These are phyloP conservation scores for Chydorus sphaericus DNA, from an alignment of 2,888 invertebrate species.

Conservation along the genomic window DNA sequence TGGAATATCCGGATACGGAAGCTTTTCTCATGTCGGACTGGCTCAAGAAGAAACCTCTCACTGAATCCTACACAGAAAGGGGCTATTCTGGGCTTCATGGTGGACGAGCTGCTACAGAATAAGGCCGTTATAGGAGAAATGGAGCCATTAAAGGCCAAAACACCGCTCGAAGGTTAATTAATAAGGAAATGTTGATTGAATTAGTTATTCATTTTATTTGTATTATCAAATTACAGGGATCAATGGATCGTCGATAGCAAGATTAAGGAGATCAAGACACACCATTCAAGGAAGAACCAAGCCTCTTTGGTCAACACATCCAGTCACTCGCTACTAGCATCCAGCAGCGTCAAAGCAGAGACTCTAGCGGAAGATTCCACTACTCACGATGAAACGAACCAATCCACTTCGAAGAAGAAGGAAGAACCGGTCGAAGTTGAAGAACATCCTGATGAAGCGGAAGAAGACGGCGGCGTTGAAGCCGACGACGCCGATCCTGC, in stretches of 20 bases:
- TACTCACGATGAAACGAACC: conserved; percentile 13
- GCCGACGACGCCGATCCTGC: conserved; percentile 19
- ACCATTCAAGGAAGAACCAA: conserved; percentile 16
- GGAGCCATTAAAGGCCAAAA: conserved; percentile 70
- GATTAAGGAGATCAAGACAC: conserved; percentile 32
- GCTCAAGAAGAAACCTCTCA: conserved; percentile 67
- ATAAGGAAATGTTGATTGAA: neutral
- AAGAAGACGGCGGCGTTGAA: conserved; percentile 18
- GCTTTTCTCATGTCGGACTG: conserved; percentile 42
- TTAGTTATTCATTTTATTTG: neutral
- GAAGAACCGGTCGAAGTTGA: conserved; percentile 22
- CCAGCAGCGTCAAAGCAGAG: conserved; percentile 1
- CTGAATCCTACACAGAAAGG: conserved; percentile 74
- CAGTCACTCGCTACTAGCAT: neutral
- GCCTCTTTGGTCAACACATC: neutral
- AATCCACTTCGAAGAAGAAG: conserved; percentile 17
- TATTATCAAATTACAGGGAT: conserved; percentile 44
- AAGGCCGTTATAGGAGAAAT: conserved; percentile 74
- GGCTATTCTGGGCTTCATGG: conserved; percentile 74
- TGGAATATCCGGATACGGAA: conserved; percentile 18
- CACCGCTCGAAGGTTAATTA: conserved; percentile 45
- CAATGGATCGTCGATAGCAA: conserved; percentile 85
- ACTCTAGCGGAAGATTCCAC: conserved; percentile 9
- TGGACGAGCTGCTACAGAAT: conserved; percentile 87
- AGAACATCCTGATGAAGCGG: conserved; percentile 24